phyloP scores from a whole-genome alignment of 2,888 invertebrate species.

The Xanthorhoe designata region DNA sequence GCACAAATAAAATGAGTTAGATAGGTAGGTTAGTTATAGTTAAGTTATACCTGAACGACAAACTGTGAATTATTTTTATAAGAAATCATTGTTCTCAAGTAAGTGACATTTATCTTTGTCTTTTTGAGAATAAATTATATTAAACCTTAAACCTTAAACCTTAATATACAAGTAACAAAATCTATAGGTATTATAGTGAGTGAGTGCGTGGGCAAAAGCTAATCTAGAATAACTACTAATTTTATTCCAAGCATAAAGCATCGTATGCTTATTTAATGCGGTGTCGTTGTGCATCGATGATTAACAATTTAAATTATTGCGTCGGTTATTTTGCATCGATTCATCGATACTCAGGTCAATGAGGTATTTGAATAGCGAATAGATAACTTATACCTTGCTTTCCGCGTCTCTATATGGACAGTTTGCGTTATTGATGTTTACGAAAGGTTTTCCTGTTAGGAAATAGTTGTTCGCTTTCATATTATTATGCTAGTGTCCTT shows the following conservation, averaged over 20 bases:
- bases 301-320: constrained; percentile 44
- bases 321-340: constrained; percentile 37
- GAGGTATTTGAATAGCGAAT: constrained; percentile 36
- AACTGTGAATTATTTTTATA: no score
- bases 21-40: no score
- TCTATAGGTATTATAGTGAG: no score
- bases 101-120: no score
- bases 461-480: not conserved
- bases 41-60: no score
- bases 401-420: constrained; percentile 35
- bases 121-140: no score
- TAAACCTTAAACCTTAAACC: no score
- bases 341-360: constrained; percentile 34
- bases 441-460: not conserved
- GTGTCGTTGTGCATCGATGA: constrained; percentile 35
- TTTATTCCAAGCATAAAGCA: not conserved
- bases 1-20: no score
- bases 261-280: constrained; percentile 32
- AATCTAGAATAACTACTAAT: not conserved
- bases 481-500: no score
- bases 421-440: constrained; percentile 12
- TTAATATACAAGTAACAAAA: no score
- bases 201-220: no score
- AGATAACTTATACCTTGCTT: constrained; percentile 30
- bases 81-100: no score